phyloP scores from a whole-genome alignment of 1,140 invertebrate species.

The Panagrolaimus sp. region DNA sequence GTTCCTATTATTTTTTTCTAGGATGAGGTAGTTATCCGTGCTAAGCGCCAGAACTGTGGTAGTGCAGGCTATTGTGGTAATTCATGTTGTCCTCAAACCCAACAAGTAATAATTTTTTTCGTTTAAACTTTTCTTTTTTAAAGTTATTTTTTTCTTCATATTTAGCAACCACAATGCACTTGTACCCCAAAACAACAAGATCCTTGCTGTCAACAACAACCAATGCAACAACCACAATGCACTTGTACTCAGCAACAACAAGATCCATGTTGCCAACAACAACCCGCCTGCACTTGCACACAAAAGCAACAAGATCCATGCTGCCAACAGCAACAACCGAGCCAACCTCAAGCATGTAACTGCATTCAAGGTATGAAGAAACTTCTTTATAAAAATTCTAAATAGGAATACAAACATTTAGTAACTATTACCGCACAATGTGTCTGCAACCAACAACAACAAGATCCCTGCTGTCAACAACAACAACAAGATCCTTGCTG shows the following conservation, averaged over 20 bases:
- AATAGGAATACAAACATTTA: not conserved
- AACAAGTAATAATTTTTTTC: not conserved
- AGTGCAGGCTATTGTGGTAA: constrained; percentile 12
- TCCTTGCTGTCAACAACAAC: not conserved
- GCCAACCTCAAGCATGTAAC: constrained; percentile 6
- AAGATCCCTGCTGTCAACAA: no score
- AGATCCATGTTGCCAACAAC: not conserved
- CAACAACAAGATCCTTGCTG: no score
- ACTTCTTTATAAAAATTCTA: not conserved
- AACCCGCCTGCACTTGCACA: not conserved
- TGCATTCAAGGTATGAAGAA: constrained; percentile 6
- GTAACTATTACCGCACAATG: not conserved
- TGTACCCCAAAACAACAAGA: not conserved
- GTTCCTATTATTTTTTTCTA: not conserved
- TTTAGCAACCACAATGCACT: not conserved
- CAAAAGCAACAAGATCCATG: constrained; percentile 3
- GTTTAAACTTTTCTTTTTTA: no score
- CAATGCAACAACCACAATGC: not conserved
- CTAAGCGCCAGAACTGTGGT: constrained; percentile 9
- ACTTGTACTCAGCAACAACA: not conserved
- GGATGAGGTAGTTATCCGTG: constrained; percentile 16
- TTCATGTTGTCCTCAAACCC: constrained; percentile 9
- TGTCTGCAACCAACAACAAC: no score
- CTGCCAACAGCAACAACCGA: constrained; percentile 16
- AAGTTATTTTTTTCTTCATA: not conserved